These are phyloP conservation scores for Ceratothoa steindachneri DNA, from an alignment of 2,888 invertebrate genomes.

Conservation along the genomic window DNA sequence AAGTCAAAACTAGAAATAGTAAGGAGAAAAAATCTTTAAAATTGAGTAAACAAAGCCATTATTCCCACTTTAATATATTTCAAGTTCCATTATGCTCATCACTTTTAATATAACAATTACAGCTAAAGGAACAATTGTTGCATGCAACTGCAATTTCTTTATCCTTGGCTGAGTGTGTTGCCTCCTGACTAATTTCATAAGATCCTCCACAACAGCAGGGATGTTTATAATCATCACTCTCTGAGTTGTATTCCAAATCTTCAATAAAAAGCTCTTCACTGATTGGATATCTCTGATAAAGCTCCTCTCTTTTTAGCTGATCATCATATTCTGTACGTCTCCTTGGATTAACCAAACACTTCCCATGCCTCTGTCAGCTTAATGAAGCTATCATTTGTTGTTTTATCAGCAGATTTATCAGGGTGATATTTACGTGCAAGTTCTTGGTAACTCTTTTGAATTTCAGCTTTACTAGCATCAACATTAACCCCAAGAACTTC, in stretches of 20 bases:
- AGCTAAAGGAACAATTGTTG: conserved; percentile 43
- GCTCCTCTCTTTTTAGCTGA: conserved; percentile 44
- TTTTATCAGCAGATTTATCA: conserved; percentile 36
- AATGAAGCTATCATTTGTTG: conserved; percentile 34
- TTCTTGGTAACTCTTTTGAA: conserved; percentile 42
- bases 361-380: conserved; percentile 42
- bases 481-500: conserved; percentile 41
- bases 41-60: no score
- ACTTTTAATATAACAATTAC: conserved; percentile 27
- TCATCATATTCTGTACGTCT: conserved; percentile 42
- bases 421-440: conserved; percentile 40
- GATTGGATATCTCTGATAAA: conserved; percentile 44
- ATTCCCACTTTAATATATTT: no score
- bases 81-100: conserved; percentile 7
- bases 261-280: conserved; percentile 43
- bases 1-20: neutral
- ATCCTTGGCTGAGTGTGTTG: conserved; percentile 29
- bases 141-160: conserved; percentile 41
- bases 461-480: conserved; percentile 40
- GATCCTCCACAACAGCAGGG: conserved; percentile 45
- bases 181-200: conserved; percentile 34
- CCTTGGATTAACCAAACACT: conserved; percentile 29
- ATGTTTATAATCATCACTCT: conserved; percentile 34
- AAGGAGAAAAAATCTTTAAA: neutral
- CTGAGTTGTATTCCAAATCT: conserved; percentile 31